Conservation (phyloP, 2,888 invertebrate species). For the Dastarcus helophoroides region DNA sequence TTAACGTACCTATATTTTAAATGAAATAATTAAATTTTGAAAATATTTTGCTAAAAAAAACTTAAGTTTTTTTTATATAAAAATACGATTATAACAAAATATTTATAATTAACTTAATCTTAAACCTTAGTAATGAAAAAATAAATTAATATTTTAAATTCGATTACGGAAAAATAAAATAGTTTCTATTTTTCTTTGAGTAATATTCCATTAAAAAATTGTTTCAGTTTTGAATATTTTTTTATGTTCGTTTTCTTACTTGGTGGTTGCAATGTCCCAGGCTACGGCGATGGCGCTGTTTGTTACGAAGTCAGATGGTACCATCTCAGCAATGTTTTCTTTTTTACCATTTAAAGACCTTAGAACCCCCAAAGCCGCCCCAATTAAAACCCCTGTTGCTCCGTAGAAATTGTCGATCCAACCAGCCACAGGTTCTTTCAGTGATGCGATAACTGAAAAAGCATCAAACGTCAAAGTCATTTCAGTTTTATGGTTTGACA, state of each 20-base stretch:
- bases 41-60: too few species aligned
- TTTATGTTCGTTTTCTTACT: slow-evolving; percentile 19
- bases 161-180: too few species aligned
- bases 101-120: too few species aligned
- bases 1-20: too few species aligned
- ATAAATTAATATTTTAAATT: too few species aligned
- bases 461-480: background rate
- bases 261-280: slow-evolving; percentile 23
- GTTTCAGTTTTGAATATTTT: too few species aligned
- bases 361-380: slow-evolving; percentile 47
- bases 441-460: slow-evolving; percentile 22
- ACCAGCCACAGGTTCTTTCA: slow-evolving; percentile 36
- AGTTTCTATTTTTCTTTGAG: background rate
- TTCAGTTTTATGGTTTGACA: too few species aligned
- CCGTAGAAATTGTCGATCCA: slow-evolving; percentile 66
- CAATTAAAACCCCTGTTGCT: slow-evolving; percentile 38
- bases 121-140: too few species aligned
- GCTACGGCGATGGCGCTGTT: slow-evolving; percentile 16
- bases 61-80: too few species aligned
- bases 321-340: slow-evolving; percentile 48
- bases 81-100: too few species aligned
- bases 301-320: slow-evolving; percentile 44
- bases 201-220: background rate
- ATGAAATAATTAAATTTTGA: too few species aligned
- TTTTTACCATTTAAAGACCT: slow-evolving; percentile 44